Conservation (phyloP, 2,888 invertebrate species). For the Unio pictorum region DNA sequence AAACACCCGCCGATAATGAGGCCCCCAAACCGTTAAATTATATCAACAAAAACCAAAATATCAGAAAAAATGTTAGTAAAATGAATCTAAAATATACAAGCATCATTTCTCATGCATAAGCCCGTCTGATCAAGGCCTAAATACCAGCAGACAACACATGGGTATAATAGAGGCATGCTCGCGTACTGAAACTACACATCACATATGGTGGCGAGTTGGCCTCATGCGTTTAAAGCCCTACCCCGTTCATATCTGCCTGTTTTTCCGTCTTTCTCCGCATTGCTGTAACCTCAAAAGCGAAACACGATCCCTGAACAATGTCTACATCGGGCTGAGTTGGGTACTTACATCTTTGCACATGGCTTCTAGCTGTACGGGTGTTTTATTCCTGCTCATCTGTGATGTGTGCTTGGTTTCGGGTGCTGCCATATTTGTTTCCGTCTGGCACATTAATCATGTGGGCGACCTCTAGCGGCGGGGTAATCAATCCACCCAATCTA, state of each 20-base stretch:
- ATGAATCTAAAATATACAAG: neutral
- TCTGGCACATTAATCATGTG: constrained; percentile 21
- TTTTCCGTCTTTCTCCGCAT: constrained; percentile 6
- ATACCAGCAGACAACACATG: no score
- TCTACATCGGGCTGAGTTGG: constrained; percentile 4
- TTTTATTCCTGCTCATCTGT: constrained; percentile 26
- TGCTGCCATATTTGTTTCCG: constrained; percentile 49
- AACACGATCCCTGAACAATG: constrained; percentile 1
- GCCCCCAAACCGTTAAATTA: no score
- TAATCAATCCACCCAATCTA: constrained; percentile 29
- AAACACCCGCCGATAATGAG: constrained; percentile 11
- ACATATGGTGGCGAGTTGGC: constrained; percentile 6
- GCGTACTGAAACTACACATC: constrained; percentile 4
- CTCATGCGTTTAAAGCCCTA: constrained; percentile 9
- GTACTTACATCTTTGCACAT: constrained; percentile 49
- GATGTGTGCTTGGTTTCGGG: constrained; percentile 42
- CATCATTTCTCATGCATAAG: no score
- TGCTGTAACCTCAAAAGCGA: constrained; percentile 6
- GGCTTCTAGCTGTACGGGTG: constrained; percentile 45
- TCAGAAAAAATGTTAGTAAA: constrained; percentile 6
- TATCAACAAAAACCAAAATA: constrained; percentile 1
- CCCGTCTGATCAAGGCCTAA: no score
- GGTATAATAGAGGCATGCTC: neutral
- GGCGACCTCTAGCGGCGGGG: constrained; percentile 45
- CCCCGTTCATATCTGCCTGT: constrained; percentile 10